phyloP scores from a whole-genome alignment of 2,888 invertebrate genomes.

The Aplocera efformata region DNA sequence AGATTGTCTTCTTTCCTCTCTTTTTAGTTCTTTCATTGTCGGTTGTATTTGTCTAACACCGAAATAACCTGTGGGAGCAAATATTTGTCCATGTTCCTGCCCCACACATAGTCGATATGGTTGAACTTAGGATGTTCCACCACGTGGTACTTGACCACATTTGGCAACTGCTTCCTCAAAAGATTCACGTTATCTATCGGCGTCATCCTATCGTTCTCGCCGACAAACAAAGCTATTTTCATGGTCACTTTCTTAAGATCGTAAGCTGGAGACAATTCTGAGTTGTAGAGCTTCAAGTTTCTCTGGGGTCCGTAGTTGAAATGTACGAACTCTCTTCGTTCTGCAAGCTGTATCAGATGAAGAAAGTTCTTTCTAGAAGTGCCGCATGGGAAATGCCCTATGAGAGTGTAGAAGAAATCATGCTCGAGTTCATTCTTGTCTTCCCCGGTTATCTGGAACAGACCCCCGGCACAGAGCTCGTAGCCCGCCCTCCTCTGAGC shows the following conservation, averaged over 20 bases:
- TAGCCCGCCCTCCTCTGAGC: slow-evolving; percentile 12
- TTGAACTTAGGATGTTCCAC: slow-evolving; percentile 36
- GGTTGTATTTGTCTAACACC: slow-evolving; percentile 13
- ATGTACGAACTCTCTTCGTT: slow-evolving; percentile 6
- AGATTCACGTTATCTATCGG: slow-evolving; percentile 32
- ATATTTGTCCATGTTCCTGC: slow-evolving; percentile 37
- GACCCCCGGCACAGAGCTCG: slow-evolving; percentile 11
- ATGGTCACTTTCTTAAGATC: slow-evolving; percentile 32
- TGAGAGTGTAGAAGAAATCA: slow-evolving; percentile 45
- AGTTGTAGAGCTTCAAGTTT: slow-evolving; percentile 14
- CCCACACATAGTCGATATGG: slow-evolving; percentile 43
- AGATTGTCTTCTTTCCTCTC: too few species aligned
- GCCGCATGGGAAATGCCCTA: slow-evolving; percentile 38
- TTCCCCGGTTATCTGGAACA: slow-evolving; percentile 55
- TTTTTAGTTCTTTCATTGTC: not conserved
- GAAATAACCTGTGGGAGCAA: slow-evolving; percentile 38
- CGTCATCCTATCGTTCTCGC: slow-evolving; percentile 75
- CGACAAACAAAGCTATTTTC: slow-evolving; percentile 59
- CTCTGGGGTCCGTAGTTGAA: slow-evolving; percentile 14
- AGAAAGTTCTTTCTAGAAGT: slow-evolving; percentile 34
- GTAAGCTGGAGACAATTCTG: slow-evolving; percentile 10
- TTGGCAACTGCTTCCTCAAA: slow-evolving; percentile 31
- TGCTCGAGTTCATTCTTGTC: slow-evolving; percentile 73
- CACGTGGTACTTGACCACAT: slow-evolving; percentile 35
- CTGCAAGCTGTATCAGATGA: slow-evolving; percentile 32